Evolutionary conservation across 2,888 invertebrate genomes (phyloP), one percentile per base, ranked within the genome.

Genomic region (Acanthopleura granulata): DNA sequence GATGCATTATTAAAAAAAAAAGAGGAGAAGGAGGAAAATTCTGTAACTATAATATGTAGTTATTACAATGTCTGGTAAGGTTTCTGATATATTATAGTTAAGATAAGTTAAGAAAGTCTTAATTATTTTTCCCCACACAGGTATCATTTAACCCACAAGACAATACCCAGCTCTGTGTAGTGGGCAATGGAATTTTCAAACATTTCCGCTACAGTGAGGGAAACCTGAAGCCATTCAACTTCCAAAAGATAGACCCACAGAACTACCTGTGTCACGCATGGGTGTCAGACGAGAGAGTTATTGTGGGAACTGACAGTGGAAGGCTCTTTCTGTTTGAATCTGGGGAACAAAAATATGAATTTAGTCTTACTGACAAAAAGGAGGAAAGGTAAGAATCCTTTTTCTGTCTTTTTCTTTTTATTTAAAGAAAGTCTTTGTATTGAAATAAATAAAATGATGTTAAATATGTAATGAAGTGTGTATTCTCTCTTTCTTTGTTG

Each of bases 151-250:
- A 95, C 90, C 95, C 95, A 0, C 91, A 93, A 71, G 96, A 96
- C 86, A 92, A 93, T 29, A 94, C 94, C n/a, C 92, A 95, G 75
- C 90, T 95, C 4, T 94, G 94, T 27, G 92, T 95, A 18, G 91
- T 92, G 61, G 93, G 93, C 0, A 91, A 92, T 61, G 93, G 93
- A 74, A 93, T 94, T 4, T 94, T 95, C 85, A 93, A 95, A 81
- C 93, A 95, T 80, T 92, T 95, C 90, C 94, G 94, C 49, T 94
- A 94, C 62, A 92, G 94, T 27, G 96, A 96, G 87, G 94, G 93
- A 3, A 93, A 94, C 15, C 94, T 96, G 94, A 93, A 95, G 51
- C 95, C 95, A 79, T 96, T 94, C 91, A 96, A 95, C 15, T 96
- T 94, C 91, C 93, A 95, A 80, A 97, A 96, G 89, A 93, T 94